phyloP scores from a whole-genome alignment of 2,888 invertebrate genomes.

The Octonoba sinensis region DNA sequence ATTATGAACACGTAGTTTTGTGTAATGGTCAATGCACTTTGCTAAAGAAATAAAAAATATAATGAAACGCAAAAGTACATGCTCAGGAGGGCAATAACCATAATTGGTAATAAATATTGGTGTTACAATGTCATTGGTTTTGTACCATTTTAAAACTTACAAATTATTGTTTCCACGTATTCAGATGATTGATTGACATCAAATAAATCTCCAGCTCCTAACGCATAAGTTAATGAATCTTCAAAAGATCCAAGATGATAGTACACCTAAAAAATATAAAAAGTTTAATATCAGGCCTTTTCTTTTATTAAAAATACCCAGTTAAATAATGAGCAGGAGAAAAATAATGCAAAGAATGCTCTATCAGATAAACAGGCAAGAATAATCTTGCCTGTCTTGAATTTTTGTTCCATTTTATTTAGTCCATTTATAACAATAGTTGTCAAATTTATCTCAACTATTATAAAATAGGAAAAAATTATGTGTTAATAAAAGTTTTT shows the following conservation, averaged over 20 bases:
- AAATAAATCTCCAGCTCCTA: slow-evolving; percentile 94
- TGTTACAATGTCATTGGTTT: not conserved
- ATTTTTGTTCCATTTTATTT: no score
- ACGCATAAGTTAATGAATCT: slow-evolving; percentile 95
- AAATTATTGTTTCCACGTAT: slow-evolving; percentile 95
- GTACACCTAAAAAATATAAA: slow-evolving; percentile 77
- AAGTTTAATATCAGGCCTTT: not conserved
- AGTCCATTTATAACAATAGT: no score
- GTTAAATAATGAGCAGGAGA: no score
- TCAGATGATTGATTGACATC: slow-evolving; percentile 94
- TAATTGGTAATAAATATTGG: not conserved
- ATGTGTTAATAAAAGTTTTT: no score
- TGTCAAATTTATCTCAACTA: no score
- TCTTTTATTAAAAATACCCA: no score
- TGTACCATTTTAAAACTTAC: slow-evolving; percentile 70
- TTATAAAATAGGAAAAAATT: no score
- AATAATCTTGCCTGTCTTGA: no score
- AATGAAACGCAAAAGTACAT: slow-evolving; percentile 25
- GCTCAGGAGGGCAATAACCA: not conserved
- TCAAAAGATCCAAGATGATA: slow-evolving; percentile 97
- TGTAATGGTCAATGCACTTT: slow-evolving; percentile 97
- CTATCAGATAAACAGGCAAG: no score
- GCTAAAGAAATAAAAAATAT: slow-evolving; percentile 74
- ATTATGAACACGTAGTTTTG: slow-evolving; percentile 81
- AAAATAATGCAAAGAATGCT: no score